A percentile compares a stretch with the other conserved stretches of the same genome.
These are phyloP conservation scores for Bombycilla garrulus DNA, from an alignment of 2,113 vertebrate species.

Conservation along the genomic window DNA sequence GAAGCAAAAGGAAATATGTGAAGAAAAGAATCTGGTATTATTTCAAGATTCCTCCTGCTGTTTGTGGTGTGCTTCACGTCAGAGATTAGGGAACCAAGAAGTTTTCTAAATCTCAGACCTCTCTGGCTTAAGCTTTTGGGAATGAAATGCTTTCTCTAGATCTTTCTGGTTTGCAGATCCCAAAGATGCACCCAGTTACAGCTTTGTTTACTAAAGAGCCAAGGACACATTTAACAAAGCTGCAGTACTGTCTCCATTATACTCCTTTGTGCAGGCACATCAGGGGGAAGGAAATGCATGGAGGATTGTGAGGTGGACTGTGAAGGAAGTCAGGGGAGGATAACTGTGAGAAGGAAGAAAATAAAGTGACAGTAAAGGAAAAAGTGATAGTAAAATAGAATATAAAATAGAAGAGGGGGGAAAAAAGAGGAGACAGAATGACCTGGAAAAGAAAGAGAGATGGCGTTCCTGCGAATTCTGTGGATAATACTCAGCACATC, in stretches of 20 bases:
- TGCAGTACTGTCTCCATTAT: background rate
- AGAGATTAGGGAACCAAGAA: background rate
- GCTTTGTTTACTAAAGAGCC: background rate
- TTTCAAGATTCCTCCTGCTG: background rate
- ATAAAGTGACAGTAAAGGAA: background rate
- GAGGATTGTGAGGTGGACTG: background rate
- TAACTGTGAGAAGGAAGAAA: background rate
- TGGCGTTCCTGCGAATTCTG: fast-evolving
- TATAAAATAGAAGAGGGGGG: background rate
- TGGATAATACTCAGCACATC: background rate
- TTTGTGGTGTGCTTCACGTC: background rate
- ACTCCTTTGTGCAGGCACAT: background rate
- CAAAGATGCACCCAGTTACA: background rate
- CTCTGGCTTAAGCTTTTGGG: background rate
- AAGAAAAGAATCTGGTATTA: background rate
- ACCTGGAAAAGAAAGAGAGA: background rate
- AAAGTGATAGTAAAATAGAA: background rate
- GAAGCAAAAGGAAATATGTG: background rate
- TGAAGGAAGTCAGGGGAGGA: background rate
- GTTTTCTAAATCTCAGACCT: background rate
- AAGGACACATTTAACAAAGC: background rate
- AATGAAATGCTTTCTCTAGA: background rate
- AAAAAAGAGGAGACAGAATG: background rate
- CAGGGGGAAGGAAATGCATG: background rate
- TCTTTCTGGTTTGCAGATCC: background rate